A percentile compares a stretch with the other conserved stretches of the same genome.
Conservation (phyloP, 2,113 vertebrate genomes). For the Ovis canadensis region DNA sequence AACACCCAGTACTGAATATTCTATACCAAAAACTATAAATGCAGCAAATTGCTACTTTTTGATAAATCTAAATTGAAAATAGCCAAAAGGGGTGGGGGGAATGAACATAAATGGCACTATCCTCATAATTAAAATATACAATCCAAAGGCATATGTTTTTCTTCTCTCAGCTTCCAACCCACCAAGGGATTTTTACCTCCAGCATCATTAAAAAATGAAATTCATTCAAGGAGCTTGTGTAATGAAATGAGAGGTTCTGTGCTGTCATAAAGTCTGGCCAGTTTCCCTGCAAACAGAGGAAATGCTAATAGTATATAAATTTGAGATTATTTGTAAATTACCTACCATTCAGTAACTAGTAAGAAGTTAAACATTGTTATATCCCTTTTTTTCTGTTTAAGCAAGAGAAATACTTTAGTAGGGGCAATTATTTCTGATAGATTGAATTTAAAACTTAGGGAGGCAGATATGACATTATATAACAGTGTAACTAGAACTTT, state of each 20-base stretch:
- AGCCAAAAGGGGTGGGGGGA: not conserved
- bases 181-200: not conserved
- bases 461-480: not conserved
- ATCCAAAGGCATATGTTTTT: not conserved
- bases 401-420: not conserved
- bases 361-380: conserved; percentile 3
- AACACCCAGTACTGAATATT: not conserved
- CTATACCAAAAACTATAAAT: not conserved
- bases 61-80: conserved; percentile 44
- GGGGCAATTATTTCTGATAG: not conserved
- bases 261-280: not conserved
- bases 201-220: conserved; percentile 1
- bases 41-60: conserved; percentile 15
- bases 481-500: not conserved
- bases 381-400: not conserved
- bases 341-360: not conserved
- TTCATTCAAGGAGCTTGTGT: not conserved
- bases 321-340: not conserved
- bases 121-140: not conserved
- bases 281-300: not conserved
- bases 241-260: not conserved
- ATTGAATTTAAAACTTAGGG: not conserved
- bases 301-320: not conserved
- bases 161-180: not conserved
- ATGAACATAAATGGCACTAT: not conserved